These are phyloP conservation scores for Mallotus villosus DNA, from an alignment of 2,797 vertebrate species.

Conservation along the genomic window DNA sequence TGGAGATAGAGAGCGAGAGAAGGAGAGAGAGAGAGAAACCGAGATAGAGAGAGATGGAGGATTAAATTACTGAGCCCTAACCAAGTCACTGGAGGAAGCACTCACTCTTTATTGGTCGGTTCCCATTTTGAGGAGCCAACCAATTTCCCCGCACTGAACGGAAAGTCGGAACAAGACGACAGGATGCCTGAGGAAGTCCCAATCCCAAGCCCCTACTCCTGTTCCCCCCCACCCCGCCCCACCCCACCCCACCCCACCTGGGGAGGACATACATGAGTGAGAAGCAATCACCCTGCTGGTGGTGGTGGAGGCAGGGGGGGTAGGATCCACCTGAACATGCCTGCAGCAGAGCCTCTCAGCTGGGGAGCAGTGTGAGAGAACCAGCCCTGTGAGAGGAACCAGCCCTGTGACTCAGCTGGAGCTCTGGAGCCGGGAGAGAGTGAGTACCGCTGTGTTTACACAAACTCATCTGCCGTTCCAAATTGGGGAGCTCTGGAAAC, in stretches of 20 bases:
- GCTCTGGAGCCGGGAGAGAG: background rate
- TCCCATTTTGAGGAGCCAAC: constrained; percentile 36
- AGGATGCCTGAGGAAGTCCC: background rate
- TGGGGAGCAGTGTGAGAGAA: no score
- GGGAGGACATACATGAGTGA: background rate
- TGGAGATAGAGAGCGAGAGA: background rate
- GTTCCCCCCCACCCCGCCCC: background rate
- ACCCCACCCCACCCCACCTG: background rate
- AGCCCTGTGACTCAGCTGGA: constrained; percentile 18
- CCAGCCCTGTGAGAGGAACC: constrained; percentile 20
- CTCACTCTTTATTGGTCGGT: constrained; percentile 32
- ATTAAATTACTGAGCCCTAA: constrained; percentile 35
- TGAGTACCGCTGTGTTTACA: constrained; percentile 1
- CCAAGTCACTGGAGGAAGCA: constrained; percentile 34
- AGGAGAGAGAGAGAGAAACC: no score
- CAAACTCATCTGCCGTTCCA: background rate
- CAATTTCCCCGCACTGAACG: constrained; percentile 24
- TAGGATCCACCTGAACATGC: constrained; percentile 11
- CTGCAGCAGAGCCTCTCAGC: constrained; percentile 22
- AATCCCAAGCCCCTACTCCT: background rate
- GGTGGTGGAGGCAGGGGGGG: no score
- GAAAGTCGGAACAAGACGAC: background rate
- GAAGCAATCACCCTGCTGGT: no score
- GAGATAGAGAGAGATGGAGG: background rate
- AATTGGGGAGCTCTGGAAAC: background rate